Evolutionary conservation across 2,888 invertebrate species (phyloP).

Genomic region (Erebia epiphron): DNA sequence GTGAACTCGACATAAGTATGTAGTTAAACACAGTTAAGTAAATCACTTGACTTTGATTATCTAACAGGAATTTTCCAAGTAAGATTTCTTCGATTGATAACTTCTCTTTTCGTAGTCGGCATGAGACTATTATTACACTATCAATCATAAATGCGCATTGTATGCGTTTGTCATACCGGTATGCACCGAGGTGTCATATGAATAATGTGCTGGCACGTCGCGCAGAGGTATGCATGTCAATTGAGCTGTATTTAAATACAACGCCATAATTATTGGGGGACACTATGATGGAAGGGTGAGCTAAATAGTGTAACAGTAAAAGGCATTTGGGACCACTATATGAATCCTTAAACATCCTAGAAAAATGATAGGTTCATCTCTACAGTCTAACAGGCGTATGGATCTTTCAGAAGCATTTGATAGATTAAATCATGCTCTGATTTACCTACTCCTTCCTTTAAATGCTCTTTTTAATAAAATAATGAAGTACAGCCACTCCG

Average conservation of each 20-base stretch:
- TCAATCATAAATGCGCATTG: slow-evolving; percentile 29
- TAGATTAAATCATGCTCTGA: background rate
- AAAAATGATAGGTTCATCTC: background rate
- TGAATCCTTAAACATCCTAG: background rate
- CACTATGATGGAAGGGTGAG: slow-evolving; percentile 29
- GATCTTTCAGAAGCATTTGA: background rate
- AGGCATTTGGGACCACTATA: slow-evolving; percentile 11
- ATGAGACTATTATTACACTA: slow-evolving; percentile 15
- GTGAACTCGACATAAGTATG: too few species aligned
- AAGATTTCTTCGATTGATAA: background rate
- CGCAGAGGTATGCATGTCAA: slow-evolving; percentile 64
- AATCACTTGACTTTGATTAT: too few species aligned
- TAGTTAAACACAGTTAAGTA: too few species aligned
- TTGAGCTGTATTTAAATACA: slow-evolving; percentile 45
- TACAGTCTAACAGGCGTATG: background rate
- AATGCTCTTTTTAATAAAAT: background rate
- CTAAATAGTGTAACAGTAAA: slow-evolving; percentile 32
- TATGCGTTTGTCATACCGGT: slow-evolving; percentile 51
- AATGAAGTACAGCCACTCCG: background rate
- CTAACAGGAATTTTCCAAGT: too few species aligned
- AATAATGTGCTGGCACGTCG: slow-evolving; percentile 58
- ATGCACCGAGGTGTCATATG: slow-evolving; percentile 55
- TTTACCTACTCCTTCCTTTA: background rate
- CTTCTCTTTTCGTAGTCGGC: background rate
- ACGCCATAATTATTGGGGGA: slow-evolving; percentile 38